Evolutionary conservation across 2,888 invertebrate species (phyloP).

Genomic region (Xestia rhomboidea): DNA sequence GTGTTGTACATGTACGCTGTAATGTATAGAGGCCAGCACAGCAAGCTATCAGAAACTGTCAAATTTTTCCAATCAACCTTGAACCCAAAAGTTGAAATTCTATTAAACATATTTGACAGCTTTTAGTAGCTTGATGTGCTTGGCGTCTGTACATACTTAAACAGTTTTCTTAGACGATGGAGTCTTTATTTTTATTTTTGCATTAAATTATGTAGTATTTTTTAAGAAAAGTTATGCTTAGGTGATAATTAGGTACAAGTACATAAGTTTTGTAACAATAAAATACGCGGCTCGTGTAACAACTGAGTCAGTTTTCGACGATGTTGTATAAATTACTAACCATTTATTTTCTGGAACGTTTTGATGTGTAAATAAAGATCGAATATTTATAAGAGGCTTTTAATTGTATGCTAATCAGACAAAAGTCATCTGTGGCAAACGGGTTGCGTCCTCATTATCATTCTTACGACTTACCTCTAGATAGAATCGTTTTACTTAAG

Average conservation of each 20-base stretch:
- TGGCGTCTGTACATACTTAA: neutral
- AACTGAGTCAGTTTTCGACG: neutral
- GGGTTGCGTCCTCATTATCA: constrained; percentile 41
- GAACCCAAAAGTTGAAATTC: too few relatives aligned
- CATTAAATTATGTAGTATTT: neutral
- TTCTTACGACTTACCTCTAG: constrained; percentile 6
- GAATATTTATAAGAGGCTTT: constrained; percentile 45
- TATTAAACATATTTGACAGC: too few relatives aligned
- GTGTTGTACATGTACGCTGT: neutral
- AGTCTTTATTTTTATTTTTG: neutral
- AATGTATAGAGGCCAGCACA: neutral
- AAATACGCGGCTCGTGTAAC: neutral
- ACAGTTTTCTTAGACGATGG: neutral
- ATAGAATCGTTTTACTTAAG: neutral
- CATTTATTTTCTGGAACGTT: constrained; percentile 15
- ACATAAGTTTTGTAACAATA: neutral
- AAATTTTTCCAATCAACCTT: too few relatives aligned
- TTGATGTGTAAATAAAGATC: constrained; percentile 40
- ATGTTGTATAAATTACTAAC: neutral
- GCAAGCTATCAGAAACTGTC: too few relatives aligned
- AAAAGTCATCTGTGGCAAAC: constrained; percentile 30
- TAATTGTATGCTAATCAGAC: constrained; percentile 50
- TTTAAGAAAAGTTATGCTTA: neutral
- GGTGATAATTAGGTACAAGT: neutral
- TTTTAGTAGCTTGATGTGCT: too few relatives aligned